Base-by-base conservation (phyloP, 1,140 invertebrate genomes). In the Ladona fulva region DNA sequence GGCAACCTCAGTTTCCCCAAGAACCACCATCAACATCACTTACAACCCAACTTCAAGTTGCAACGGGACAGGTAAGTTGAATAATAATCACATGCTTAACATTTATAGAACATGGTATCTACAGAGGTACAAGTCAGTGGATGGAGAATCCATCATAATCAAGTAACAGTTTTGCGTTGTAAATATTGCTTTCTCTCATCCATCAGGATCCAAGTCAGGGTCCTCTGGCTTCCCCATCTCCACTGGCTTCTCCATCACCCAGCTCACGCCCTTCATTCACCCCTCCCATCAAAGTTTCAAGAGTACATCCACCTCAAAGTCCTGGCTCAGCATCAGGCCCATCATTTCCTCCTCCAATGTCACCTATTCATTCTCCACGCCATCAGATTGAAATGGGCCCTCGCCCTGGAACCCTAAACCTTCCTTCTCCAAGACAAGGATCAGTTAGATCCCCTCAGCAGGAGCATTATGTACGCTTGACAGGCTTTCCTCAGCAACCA, bases 21-120 rank as follows among this genome's bases (percentile, higher is more conserved):
- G 85, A 86, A 80, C 85, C 24, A 42, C 73, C 42, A 66, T 25
- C 24, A 74, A 12, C 77, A 66, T 76, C 85, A 79, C 80, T 89
- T 76, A 84, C 86, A 24, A 84, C 87, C n/a, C 88, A 89, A 79
- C 81, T 90, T 74, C 87, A 89, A 85, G 88, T 89, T 74, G 83
- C 87, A 7, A 86, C 87, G 19, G 80, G 85, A 59, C 0, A 66
- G 1, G 74, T 75, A 75, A 25, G 29, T 37, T 37, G 29, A 37
- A 37, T 5, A 37, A 37, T 8, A 8, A 8, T 37, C 29, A 37
- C 1, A 8, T 37, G 29, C 29, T 37, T 37, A 37, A 8, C 8
- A 8, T 37, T 37, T 5, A 37, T 37, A 8, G 29, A 37, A 37
- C 8, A 5, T 37, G 8, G 29, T 37, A 8, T 37, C 29, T 37